Percentiles rank a stretch among this genome's conserved stretches.
These are phyloP conservation scores for Zophobas atratus DNA, from an alignment of 1,140 invertebrate species.

Conservation along the genomic window DNA sequence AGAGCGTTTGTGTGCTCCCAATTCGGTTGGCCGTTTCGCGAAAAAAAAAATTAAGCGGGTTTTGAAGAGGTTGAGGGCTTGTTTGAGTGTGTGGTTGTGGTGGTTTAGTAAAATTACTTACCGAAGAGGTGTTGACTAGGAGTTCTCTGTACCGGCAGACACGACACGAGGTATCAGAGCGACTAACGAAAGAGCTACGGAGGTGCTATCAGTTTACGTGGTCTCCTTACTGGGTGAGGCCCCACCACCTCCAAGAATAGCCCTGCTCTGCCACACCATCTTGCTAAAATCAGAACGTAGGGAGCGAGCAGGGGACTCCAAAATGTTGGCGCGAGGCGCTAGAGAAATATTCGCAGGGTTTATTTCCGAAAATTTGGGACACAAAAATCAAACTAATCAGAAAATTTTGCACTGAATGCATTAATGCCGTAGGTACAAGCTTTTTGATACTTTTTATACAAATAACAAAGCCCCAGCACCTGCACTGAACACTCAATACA, in stretches of 20 bases:
- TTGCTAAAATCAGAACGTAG: slow-evolving; percentile 54
- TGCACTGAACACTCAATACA: too few species aligned
- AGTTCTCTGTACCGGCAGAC: slow-evolving; percentile 54
- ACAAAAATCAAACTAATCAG: not conserved
- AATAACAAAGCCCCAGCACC: too few species aligned
- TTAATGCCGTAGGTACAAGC: too few species aligned
- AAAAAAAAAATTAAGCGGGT: not conserved
- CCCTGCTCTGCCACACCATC: slow-evolving; percentile 43
- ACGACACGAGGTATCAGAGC: slow-evolving; percentile 65
- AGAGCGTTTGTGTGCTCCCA: not conserved
- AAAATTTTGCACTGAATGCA: too few species aligned
- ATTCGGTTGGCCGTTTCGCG: not conserved
- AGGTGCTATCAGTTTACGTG: slow-evolving; percentile 67
- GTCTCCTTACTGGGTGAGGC: slow-evolving; percentile 64
- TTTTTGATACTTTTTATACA: too few species aligned
- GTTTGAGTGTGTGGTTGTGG: not conserved
- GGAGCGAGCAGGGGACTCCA: slow-evolving; percentile 51
- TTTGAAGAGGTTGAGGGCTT: not conserved
- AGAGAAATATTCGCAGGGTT: too few species aligned
- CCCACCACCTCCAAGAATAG: slow-evolving; percentile 59
- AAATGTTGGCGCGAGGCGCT: slow-evolving; percentile 52
- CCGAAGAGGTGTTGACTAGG: slow-evolving; percentile 54
- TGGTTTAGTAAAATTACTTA: slow-evolving; percentile 43
- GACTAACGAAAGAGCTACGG: slow-evolving; percentile 62
- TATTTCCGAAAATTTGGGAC: not conserved